Evolutionary conservation across 2,797 vertebrate genomes (phyloP).

Genomic region (Schizothorax lantsangensis): DNA sequence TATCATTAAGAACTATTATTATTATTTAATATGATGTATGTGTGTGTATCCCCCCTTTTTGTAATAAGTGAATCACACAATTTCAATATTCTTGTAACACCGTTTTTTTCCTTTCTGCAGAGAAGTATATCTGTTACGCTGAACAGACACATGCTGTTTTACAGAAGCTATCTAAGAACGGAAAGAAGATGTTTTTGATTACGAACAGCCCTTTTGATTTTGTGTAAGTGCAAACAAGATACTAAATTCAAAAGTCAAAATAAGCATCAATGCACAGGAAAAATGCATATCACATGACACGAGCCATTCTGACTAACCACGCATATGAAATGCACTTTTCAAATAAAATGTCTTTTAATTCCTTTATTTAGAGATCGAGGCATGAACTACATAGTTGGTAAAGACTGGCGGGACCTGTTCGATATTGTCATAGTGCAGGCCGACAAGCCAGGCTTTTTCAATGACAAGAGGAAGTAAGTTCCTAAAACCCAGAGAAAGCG

Average conservation of each 20-base stretch:
- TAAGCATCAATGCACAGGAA: background rate
- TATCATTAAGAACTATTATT: background rate
- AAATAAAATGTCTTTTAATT: background rate
- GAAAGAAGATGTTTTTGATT: slow-evolving; percentile 99
- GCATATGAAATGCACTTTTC: background rate
- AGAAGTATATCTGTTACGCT: slow-evolving; percentile 94
- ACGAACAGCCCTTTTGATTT: slow-evolving; percentile 99
- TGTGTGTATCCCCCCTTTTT: background rate
- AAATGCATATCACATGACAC: background rate
- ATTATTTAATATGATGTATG: background rate
- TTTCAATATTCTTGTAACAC: background rate
- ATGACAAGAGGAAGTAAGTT: slow-evolving; percentile 93
- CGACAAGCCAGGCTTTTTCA: slow-evolving; percentile 97
- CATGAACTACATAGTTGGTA: slow-evolving; percentile 95
- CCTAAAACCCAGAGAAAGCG: background rate
- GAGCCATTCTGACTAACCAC: background rate
- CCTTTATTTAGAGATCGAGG: slow-evolving; percentile 85
- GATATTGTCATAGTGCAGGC: slow-evolving; percentile 98
- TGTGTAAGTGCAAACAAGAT: slow-evolving; percentile 84
- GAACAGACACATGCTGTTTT: slow-evolving; percentile 94
- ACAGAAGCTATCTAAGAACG: slow-evolving; percentile 89
- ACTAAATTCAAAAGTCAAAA: background rate
- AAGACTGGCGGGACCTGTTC: slow-evolving; percentile 97
- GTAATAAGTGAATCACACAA: background rate
- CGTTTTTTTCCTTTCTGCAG: slow-evolving; percentile 70